A percentile compares a stretch with the other conserved stretches of the same genome.
These are phyloP conservation scores for Nothocercus nigrocapillus DNA, from an alignment of 2,113 vertebrate species.

Conservation along the genomic window DNA sequence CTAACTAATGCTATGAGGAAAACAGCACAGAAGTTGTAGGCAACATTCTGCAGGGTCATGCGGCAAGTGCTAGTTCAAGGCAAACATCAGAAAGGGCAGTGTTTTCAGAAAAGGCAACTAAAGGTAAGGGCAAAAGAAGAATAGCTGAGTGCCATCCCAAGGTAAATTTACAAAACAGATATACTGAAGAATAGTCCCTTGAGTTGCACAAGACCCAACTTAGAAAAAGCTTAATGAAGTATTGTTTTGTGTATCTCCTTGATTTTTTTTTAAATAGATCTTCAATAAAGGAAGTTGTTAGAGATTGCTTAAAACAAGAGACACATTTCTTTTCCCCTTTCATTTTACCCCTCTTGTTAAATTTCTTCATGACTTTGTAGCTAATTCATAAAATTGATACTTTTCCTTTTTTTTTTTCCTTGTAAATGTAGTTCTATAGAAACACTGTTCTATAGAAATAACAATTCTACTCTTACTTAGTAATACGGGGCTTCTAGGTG, in stretches of 20 bases:
- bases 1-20: neutral
- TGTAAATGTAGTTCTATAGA: no score
- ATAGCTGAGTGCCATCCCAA: neutral
- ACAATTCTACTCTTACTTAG: neutral
- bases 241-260: neutral
- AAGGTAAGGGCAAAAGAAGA: neutral
- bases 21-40: neutral
- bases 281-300: neutral
- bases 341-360: neutral
- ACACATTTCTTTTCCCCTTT: neutral
- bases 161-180: neutral
- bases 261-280: neutral
- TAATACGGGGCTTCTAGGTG: rapidly evolving
- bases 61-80: neutral
- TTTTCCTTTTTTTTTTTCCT: neutral
- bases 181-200: neutral
- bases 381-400: neutral
- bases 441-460: neutral
- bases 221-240: no score
- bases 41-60: no score
- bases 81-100: neutral
- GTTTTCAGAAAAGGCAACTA: neutral
- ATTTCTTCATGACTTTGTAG: neutral
- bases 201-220: neutral
- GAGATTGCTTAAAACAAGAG: neutral